Conservation (phyloP, 2,888 invertebrate species). For the Chironomus tentans region DNA sequence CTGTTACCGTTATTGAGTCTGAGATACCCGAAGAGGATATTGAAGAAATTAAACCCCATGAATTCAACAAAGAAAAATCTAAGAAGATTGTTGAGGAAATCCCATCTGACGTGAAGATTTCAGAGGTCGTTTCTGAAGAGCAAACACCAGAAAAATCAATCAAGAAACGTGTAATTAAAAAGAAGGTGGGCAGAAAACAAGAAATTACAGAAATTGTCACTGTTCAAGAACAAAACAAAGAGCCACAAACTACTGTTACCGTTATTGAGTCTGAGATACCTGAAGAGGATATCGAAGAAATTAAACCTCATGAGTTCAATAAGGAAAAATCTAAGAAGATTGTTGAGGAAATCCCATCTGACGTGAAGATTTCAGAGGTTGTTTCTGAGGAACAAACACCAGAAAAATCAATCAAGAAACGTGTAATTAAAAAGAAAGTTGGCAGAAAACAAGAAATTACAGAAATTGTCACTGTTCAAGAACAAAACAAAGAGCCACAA, state of each 20-base stretch:
- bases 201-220: slow-evolving; percentile 40
- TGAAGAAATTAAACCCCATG: not conserved
- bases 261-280: slow-evolving; percentile 26
- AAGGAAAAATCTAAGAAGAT: slow-evolving; percentile 31
- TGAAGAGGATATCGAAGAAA: slow-evolving; percentile 31
- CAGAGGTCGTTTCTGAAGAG: slow-evolving; percentile 34
- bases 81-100: slow-evolving; percentile 28
- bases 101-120: slow-evolving; percentile 31
- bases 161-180: slow-evolving; percentile 41
- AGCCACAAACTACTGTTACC: slow-evolving; percentile 33
- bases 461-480: slow-evolving; percentile 39
- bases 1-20: slow-evolving; percentile 33
- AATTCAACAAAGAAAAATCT: not conserved
- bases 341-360: slow-evolving; percentile 35
- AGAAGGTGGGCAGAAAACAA: slow-evolving; percentile 39
- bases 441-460: slow-evolving; percentile 42
- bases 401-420: slow-evolving; percentile 34
- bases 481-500: slow-evolving; percentile 41
- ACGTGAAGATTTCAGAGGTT: slow-evolving; percentile 31
- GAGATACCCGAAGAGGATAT: slow-evolving; percentile 10
- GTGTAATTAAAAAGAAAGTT: slow-evolving; percentile 37
- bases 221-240: slow-evolving; percentile 35
- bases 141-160: slow-evolving; percentile 39
- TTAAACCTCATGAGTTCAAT: slow-evolving; percentile 32
- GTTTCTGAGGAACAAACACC: slow-evolving; percentile 33